A percentile compares a stretch with the other conserved stretches of the same genome.
These are phyloP conservation scores for Python bivittatus DNA, from an alignment of 2,113 vertebrate genomes.

Conservation along the genomic window DNA sequence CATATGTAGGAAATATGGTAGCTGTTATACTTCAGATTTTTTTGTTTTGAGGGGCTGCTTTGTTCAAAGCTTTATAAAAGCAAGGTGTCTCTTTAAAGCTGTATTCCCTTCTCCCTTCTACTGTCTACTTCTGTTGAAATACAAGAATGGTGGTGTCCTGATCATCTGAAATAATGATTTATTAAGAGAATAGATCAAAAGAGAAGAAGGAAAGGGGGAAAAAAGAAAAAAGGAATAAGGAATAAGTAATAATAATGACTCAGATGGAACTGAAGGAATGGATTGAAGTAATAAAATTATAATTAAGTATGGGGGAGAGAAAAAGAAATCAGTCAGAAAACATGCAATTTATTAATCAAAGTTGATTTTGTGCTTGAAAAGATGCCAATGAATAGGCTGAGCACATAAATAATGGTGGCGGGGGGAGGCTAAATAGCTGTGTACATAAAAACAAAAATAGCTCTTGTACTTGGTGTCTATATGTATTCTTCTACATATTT, in stretches of 20 bases:
- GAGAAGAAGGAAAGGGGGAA: background rate
- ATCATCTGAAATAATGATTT: background rate
- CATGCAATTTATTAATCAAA: background rate
- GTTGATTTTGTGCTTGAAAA: background rate
- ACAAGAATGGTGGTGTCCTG: background rate
- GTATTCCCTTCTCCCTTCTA: background rate
- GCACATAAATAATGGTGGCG: background rate
- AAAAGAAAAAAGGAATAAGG: too few relatives aligned
- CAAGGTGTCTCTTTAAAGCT: background rate
- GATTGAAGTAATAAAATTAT: background rate
- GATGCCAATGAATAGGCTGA: background rate
- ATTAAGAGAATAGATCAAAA: background rate
- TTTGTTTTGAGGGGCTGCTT: too few relatives aligned
- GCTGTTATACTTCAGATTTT: too few relatives aligned
- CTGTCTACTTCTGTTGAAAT: background rate
- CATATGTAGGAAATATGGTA: too few relatives aligned
- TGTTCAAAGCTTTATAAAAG: background rate
- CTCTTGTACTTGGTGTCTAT: background rate
- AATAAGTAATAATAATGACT: background rate
- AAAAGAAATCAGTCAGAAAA: background rate
- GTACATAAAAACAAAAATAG: background rate
- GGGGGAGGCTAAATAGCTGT: background rate
- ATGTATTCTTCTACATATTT: background rate
- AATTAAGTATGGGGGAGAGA: background rate
- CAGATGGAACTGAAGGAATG: background rate